phyloP scores from a whole-genome alignment of 2,113 vertebrate species.

The Gasterosteus nipponicus region DNA sequence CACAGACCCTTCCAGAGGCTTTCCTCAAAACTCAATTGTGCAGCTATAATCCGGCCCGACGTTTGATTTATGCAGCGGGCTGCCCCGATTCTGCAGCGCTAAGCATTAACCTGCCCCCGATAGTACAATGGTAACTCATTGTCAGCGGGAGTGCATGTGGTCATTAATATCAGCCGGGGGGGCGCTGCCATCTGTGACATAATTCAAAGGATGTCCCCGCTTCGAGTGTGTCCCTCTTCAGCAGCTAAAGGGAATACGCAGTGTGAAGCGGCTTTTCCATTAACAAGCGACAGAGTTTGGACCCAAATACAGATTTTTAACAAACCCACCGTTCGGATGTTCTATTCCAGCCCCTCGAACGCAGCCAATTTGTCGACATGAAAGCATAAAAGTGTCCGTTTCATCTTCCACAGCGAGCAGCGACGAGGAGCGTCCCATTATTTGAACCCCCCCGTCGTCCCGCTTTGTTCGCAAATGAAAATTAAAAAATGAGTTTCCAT shows the following conservation, averaged over 20 bases:
- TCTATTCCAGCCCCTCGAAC: neutral
- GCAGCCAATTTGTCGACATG: neutral
- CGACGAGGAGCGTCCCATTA: neutral
- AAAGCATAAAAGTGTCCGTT: neutral
- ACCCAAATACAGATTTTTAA: no score
- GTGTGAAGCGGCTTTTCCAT: neutral
- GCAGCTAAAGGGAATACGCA: neutral
- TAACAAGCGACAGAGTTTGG: neutral
- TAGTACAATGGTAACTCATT: slow-evolving; percentile 69
- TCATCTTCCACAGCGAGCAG: neutral
- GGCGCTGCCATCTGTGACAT: slow-evolving; percentile 12
- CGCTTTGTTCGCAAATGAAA: slow-evolving; percentile 40
- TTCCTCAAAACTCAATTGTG: slow-evolving; percentile 2
- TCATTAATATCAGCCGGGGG: slow-evolving; percentile 55
- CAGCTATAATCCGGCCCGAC: neutral
- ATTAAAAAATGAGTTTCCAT: slow-evolving; percentile 43
- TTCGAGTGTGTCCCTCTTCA: neutral
- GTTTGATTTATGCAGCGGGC: slow-evolving; percentile 60
- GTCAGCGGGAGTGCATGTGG: slow-evolving; percentile 43
- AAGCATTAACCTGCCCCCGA: slow-evolving; percentile 53
- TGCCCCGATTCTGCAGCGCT: slow-evolving; percentile 50
- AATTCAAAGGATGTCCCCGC: neutral
- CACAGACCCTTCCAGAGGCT: neutral
- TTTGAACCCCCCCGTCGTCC: neutral
- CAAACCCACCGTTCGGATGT: no score